phyloP scores from a whole-genome alignment of 2,797 vertebrate species.

The Pseudomugil tenellus region DNA sequence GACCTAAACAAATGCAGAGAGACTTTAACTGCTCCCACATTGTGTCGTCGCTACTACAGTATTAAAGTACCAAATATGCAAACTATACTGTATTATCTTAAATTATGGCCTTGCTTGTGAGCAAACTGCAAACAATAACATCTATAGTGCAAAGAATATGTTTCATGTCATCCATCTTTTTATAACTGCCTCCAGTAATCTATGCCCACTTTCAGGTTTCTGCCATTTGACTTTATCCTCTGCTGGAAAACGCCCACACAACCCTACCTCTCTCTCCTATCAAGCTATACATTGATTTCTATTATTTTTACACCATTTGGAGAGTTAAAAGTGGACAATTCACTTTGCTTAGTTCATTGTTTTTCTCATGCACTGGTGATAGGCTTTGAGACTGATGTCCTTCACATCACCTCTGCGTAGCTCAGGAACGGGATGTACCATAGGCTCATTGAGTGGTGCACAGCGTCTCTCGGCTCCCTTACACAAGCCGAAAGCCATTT shows the following conservation, averaged over 20 bases:
- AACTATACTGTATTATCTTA: background rate
- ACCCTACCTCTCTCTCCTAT: slow-evolving; percentile 35
- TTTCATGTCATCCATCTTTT: background rate
- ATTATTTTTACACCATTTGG: slow-evolving; percentile 47
- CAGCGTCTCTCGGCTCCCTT: slow-evolving; percentile 19
- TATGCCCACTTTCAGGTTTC: slow-evolving; percentile 6
- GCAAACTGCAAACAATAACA: slow-evolving; percentile 3
- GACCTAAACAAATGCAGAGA: background rate
- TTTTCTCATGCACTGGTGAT: slow-evolving; percentile 30
- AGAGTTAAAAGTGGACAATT: slow-evolving; percentile 58
- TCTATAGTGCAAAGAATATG: slow-evolving; percentile 1
- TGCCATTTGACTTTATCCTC: slow-evolving; percentile 27
- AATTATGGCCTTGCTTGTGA: background rate
- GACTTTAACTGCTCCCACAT: slow-evolving; percentile 18
- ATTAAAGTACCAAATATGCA: background rate
- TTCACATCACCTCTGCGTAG: slow-evolving; percentile 69
- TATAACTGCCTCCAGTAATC: background rate
- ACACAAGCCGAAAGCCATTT: background rate
- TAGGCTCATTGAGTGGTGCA: slow-evolving; percentile 23
- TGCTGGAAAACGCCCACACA: slow-evolving; percentile 32
- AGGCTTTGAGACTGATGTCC: slow-evolving; percentile 48
- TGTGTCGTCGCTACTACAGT: slow-evolving; percentile 10
- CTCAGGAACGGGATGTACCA: slow-evolving; percentile 56
- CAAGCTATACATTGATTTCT: slow-evolving; percentile 54
- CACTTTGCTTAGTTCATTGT: slow-evolving; percentile 49